These are phyloP conservation scores for Columba janthina DNA, from an alignment of 2,113 vertebrate genomes.

Conservation along the genomic window DNA sequence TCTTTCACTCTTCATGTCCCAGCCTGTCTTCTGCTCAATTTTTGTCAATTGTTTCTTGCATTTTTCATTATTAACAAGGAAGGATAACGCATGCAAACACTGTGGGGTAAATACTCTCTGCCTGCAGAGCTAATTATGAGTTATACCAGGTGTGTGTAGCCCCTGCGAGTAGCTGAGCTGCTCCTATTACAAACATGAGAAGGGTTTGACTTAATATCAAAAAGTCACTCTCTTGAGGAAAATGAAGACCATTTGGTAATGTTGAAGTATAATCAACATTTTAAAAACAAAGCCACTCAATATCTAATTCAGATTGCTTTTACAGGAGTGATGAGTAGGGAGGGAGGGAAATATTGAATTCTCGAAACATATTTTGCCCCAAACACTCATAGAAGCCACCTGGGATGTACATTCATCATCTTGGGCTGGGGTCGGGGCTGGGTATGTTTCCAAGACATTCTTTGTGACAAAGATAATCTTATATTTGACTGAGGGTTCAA, in stretches of 20 bases:
- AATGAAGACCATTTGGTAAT: background rate
- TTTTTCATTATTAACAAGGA: background rate
- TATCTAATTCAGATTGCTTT: background rate
- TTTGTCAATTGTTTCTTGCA: background rate
- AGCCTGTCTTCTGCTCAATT: background rate
- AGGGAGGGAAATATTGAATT: background rate
- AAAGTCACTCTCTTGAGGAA: background rate
- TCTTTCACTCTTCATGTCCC: background rate
- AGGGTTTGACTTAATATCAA: background rate
- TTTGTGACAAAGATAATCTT: slow-evolving; percentile 1
- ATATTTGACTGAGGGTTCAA: background rate
- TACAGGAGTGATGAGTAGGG: background rate
- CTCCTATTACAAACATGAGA: background rate
- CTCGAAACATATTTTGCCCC: background rate
- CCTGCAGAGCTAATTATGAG: background rate
- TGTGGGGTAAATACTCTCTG: background rate
- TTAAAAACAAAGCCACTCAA: background rate
- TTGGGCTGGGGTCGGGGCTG: background rate
- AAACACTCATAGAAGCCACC: background rate
- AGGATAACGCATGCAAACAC: background rate
- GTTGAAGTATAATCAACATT: background rate
- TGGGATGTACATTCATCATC: background rate
- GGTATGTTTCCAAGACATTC: slow-evolving; percentile 1
- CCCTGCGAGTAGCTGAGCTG: background rate
- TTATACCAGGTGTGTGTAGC: background rate